Evolutionary conservation across 2,888 invertebrate genomes (phyloP).

Genomic region (Galerucella pusilla): DNA sequence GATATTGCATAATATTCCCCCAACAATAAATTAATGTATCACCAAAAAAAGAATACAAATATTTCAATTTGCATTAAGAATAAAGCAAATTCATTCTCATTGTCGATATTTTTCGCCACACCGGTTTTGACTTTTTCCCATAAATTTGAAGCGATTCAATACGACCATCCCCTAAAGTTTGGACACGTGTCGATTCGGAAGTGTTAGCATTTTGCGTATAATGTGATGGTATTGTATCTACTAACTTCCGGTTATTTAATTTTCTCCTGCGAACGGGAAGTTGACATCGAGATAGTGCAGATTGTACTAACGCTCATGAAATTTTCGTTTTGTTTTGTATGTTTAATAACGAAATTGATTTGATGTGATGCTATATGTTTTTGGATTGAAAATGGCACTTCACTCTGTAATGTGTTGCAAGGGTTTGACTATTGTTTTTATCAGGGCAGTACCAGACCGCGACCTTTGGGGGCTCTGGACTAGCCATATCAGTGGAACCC

Average conservation of each 20-base stretch:
- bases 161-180: constrained; percentile 14
- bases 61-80: neutral
- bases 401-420: too few species aligned
- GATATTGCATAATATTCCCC: neutral
- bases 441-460: too few species aligned
- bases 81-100: constrained; percentile 1
- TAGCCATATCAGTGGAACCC: too few species aligned
- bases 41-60: neutral
- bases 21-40: neutral
- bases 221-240: constrained; percentile 30
- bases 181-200: constrained; percentile 43
- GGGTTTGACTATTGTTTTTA: too few species aligned
- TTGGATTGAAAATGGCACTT: too few species aligned
- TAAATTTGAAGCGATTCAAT: constrained; percentile 23
- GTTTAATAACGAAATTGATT: too few species aligned
- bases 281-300: neutral
- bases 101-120: constrained; percentile 18
- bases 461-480: too few species aligned
- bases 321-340: too few species aligned
- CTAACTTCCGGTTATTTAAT: constrained; percentile 26
- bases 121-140: constrained; percentile 22
- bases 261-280: neutral
- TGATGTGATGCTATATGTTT: too few species aligned
- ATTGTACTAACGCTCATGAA: neutral
- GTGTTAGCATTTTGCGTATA: constrained; percentile 43